Evolutionary conservation across 23 tunicate species (phyloP).

Genomic region (Trididemnum miniatum): DNA sequence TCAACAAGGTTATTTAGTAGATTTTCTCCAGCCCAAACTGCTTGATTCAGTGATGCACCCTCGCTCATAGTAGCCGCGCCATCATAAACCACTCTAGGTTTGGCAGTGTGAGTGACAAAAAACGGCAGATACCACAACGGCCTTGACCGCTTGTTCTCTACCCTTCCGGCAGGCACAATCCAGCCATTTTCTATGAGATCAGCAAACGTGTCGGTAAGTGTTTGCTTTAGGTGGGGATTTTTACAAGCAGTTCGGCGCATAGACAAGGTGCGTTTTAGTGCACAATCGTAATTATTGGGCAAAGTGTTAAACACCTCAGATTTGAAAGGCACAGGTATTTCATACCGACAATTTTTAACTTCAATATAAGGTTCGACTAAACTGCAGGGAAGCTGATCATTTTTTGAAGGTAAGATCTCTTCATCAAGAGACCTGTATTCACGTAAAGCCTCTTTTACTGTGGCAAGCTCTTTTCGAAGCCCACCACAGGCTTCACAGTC

Average conservation of each 20-base stretch:
- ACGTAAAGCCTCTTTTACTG: neutral
- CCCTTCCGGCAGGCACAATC: neutral
- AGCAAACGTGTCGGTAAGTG: neutral
- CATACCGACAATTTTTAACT: neutral
- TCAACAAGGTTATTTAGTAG: neutral
- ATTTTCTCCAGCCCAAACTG: neutral
- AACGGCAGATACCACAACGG: slow-evolving; percentile 26
- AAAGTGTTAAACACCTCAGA: neutral
- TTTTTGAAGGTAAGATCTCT: neutral
- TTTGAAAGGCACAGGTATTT: slow-evolving; percentile 16
- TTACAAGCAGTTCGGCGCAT: neutral
- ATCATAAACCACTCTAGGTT: slow-evolving; percentile 9
- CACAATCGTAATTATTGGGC: slow-evolving; percentile 9
- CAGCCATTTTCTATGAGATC: neutral
- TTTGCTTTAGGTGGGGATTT: neutral
- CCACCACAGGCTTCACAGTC: neutral
- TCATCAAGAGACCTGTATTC: neutral
- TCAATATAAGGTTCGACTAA: neutral
- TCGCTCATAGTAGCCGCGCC: neutral
- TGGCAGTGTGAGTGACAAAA: neutral
- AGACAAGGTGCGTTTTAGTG: neutral
- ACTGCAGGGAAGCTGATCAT: neutral
- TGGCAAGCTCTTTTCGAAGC: neutral
- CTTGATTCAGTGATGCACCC: neutral
- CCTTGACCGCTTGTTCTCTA: no score